Conservation (phyloP, 2,113 vertebrate species). For the Mystacornis crossleyi region DNA sequence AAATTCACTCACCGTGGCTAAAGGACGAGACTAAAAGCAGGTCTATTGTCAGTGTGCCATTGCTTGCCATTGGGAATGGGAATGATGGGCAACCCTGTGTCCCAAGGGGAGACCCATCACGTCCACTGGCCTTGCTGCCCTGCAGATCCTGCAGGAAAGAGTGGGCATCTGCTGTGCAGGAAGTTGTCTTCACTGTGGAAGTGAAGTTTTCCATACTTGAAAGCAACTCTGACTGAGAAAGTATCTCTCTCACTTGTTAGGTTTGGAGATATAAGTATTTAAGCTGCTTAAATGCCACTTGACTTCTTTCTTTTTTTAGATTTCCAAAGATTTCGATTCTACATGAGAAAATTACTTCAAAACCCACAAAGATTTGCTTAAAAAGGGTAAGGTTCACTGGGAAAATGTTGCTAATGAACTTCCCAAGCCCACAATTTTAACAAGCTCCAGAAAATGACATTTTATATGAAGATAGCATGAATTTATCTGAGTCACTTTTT, state of each 20-base stretch:
- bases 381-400: background rate
- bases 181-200: background rate
- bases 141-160: background rate
- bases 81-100: fast-evolving
- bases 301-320: background rate
- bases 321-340: background rate
- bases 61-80: background rate
- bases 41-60: background rate
- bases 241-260: background rate
- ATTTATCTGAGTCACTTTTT: background rate
- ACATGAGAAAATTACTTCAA: background rate
- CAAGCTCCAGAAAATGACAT: background rate
- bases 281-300: background rate
- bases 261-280: background rate
- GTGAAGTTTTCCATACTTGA: background rate
- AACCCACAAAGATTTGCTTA: background rate
- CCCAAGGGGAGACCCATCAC: fast-evolving
- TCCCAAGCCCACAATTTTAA: background rate
- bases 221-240: background rate
- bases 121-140: background rate
- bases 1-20: background rate
- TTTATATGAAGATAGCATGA: background rate
- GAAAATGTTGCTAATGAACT: background rate
- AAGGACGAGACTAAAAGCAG: background rate
- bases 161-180: background rate